Evolutionary conservation across 2,797 vertebrate species (phyloP), one percentile per base, ranked within the genome.

Genomic region (Clarias fuscus): DNA sequence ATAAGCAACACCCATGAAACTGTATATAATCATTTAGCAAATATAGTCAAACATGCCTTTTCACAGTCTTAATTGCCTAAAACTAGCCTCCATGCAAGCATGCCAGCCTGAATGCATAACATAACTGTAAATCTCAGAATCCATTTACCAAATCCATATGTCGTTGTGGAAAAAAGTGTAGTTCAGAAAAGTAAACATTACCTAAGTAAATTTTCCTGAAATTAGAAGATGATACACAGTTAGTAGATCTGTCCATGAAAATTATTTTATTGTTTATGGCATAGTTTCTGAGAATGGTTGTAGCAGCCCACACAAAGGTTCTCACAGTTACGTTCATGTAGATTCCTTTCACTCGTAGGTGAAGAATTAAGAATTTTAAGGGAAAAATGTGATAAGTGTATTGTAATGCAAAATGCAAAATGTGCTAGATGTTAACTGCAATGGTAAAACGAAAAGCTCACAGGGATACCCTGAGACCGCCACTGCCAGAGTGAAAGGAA

Each of bases 211-310:
- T 43, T 43, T 43, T 43, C 43, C 43, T 7, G 43, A 43, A 43
- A 43, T 43, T 8, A 7, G 22, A 64, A 17, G 33, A 79, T 62
- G 77, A 79, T 79, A 17, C 62, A 80, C 7, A 14, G 61, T 4
- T 43, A 64, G 22, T 17, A 40, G 59, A 43, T 22, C 43, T 79
- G 77, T n/a, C 77, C 30, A 79, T 62, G 62, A 64, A 62, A 80
- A 78, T 61, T 0, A n/a, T 73, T 76, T 20, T 59, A 37, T 59
- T 58, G 18, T 6, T n/a, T 80, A 20, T 58, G 37, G 37, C 37
- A 27, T 85, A 88, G 85, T 91, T 90, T 91, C 90, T 89, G 91
- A 92, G 76, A 77, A 75, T 70, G 56, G 56, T 11, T 24, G 48
- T 53, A 77, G 64, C 83, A 65, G 14, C 58, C 78, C 8, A 75